A percentile compares a stretch with the other conserved stretches of the same genome.
phyloP scores from a whole-genome alignment of 1,140 invertebrate species.

The Tenebrio molitor region DNA sequence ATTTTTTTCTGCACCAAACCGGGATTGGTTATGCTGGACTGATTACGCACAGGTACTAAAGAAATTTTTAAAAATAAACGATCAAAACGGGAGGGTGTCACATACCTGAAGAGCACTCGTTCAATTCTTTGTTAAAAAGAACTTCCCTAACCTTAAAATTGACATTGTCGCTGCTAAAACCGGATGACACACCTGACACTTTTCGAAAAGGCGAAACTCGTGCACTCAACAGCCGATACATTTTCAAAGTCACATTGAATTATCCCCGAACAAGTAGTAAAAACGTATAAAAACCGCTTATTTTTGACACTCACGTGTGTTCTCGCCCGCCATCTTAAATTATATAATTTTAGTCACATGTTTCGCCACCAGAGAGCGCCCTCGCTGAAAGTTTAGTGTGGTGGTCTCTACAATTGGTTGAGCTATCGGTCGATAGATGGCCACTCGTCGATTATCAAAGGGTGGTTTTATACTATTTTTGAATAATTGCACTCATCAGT shows the following conservation, averaged over 20 bases:
- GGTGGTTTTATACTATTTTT: conserved; percentile 37
- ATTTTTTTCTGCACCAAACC: conserved; percentile 54
- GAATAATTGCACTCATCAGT: conserved; percentile 36
- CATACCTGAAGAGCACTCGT: conserved; percentile 44
- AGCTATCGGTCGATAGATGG: background rate
- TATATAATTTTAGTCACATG: conserved; percentile 1
- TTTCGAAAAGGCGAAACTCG: background rate
- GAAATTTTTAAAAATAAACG: conserved; percentile 20
- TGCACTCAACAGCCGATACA: conserved; percentile 40
- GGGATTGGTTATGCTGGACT: conserved; percentile 58
- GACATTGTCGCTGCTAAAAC: conserved; percentile 52
- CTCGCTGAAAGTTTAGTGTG: background rate
- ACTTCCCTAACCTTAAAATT: conserved; percentile 49
- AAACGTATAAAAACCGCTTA: conserved; percentile 15
- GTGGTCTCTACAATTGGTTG: background rate
- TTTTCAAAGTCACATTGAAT: background rate
- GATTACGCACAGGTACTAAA: conserved; percentile 52
- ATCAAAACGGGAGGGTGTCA: conserved; percentile 4
- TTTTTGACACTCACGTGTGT: conserved; percentile 7
- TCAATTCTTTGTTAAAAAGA: conserved; percentile 55
- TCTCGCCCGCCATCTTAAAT: background rate
- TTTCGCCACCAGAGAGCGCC: background rate
- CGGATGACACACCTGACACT: conserved; percentile 43
- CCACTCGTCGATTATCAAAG: background rate
- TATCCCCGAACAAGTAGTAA: background rate